Percentiles rank a stretch among this genome's conserved stretches.
These are phyloP conservation scores for Nesometra sesokonis DNA, from an alignment of 35 echinoderm and acorn worm species.

Conservation along the genomic window DNA sequence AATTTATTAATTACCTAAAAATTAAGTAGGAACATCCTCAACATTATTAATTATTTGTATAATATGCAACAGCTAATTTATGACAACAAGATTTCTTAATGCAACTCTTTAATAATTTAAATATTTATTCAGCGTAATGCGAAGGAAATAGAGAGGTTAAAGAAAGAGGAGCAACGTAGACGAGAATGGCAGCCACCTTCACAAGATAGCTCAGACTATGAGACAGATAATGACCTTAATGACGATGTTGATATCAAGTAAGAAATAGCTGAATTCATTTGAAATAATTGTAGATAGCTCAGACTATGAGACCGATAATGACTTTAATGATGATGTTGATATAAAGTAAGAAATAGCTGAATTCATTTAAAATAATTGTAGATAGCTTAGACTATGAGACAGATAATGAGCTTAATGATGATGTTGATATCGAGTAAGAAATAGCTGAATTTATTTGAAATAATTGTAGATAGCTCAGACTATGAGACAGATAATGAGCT, in stretches of 20 bases:
- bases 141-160: constrained; percentile 37
- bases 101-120: too few relatives aligned
- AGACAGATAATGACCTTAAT: constrained; percentile 69
- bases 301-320: constrained; percentile 76
- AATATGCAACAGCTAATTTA: too few relatives aligned
- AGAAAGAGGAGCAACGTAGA: constrained; percentile 46
- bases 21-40: too few relatives aligned
- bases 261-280: too few relatives aligned
- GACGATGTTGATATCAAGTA: constrained; percentile 80
- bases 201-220: constrained; percentile 53
- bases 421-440: constrained; percentile 64
- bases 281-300: too few relatives aligned
- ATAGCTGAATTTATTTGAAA: too few relatives aligned
- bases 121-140: constrained; percentile 39
- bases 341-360: constrained; percentile 66
- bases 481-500: constrained; percentile 82
- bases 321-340: constrained; percentile 59
- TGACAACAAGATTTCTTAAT: too few relatives aligned
- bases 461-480: constrained; percentile 53
- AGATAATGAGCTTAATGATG: constrained; percentile 68
- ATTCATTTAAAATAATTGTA: too few relatives aligned
- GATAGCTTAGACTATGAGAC: constrained; percentile 65
- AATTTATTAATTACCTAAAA: too few relatives aligned
- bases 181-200: constrained; percentile 79
- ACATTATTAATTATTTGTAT: too few relatives aligned